Percentiles rank a stretch among this genome's conserved stretches.
phyloP scores from a whole-genome alignment of 2,797 vertebrate genomes.

The Notamacropus eugenii region DNA sequence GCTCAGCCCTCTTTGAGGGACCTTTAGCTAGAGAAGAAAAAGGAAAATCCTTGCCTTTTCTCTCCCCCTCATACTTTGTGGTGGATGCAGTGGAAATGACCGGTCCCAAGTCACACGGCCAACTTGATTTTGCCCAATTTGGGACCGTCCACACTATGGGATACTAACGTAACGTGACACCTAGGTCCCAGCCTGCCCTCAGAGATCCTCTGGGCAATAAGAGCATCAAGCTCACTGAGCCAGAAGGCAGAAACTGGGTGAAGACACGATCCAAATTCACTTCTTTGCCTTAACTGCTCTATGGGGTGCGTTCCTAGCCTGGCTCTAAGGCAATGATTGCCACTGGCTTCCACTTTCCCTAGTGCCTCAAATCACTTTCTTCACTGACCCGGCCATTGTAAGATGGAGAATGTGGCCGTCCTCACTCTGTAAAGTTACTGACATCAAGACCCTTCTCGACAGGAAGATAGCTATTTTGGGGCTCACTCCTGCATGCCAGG shows the following conservation, averaged over 20 bases:
- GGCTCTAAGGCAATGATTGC: neutral
- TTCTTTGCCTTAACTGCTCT: slow-evolving; percentile 32
- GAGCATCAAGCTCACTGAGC: slow-evolving; percentile 35
- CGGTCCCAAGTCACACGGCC: neutral
- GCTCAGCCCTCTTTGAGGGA: neutral
- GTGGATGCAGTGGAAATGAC: slow-evolving; percentile 36
- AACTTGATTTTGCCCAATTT: slow-evolving; percentile 4
- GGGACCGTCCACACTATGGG: neutral
- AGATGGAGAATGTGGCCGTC: slow-evolving; percentile 22
- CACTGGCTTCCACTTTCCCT: slow-evolving; percentile 21
- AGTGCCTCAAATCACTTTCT: slow-evolving; percentile 22
- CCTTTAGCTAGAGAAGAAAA: slow-evolving; percentile 35
- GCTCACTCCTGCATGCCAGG: neutral
- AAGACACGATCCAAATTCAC: slow-evolving; percentile 29
- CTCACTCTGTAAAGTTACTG: neutral
- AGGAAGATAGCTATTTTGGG: slow-evolving; percentile 8
- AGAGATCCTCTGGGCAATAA: slow-evolving; percentile 42
- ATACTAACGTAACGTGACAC: neutral
- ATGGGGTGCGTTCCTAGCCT: neutral
- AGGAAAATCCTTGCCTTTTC: slow-evolving; percentile 22
- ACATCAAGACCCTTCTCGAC: slow-evolving; percentile 51
- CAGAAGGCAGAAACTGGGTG: neutral
- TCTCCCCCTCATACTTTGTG: slow-evolving; percentile 1
- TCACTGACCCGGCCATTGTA: slow-evolving; percentile 6
- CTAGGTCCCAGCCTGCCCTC: neutral